Evolutionary conservation across 1,140 invertebrate genomes (phyloP).

Genomic region (Zaprionus gabonicus): DNA sequence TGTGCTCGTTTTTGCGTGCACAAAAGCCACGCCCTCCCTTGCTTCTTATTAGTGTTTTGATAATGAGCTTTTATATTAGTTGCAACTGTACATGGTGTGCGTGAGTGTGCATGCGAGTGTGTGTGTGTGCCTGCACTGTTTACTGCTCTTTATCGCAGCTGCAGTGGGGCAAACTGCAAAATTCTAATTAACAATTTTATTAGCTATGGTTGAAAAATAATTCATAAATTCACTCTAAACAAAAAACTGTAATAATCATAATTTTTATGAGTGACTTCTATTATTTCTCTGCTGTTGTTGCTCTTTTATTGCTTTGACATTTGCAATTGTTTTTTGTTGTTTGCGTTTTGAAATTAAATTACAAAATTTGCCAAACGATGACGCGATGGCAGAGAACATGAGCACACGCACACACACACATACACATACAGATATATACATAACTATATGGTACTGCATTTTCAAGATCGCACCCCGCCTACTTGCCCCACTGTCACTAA

Average conservation of each 20-base stretch:
- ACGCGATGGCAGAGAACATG: neutral
- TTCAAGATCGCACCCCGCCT: slow-evolving; percentile 43
- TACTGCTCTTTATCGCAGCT: slow-evolving; percentile 55
- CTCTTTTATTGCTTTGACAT: slow-evolving; percentile 47
- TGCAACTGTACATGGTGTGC: neutral
- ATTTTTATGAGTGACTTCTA: slow-evolving; percentile 65
- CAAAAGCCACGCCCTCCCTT: slow-evolving; percentile 41
- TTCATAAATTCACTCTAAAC: slow-evolving; percentile 80
- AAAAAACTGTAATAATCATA: slow-evolving; percentile 74
- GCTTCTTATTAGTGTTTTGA: slow-evolving; percentile 51
- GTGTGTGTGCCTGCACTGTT: slow-evolving; percentile 23
- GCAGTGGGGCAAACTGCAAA: slow-evolving; percentile 62
- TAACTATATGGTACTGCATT: too few species aligned
- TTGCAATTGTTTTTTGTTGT: slow-evolving; percentile 29
- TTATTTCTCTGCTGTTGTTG: slow-evolving; percentile 50
- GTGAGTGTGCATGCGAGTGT: slow-evolving; percentile 2
- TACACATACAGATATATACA: neutral
- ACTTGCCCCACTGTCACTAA: slow-evolving; percentile 29
- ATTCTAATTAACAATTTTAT: slow-evolving; percentile 82
- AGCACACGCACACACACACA: neutral
- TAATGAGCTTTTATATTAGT: slow-evolving; percentile 47
- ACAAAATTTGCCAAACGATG: slow-evolving; percentile 36
- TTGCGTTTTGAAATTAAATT: slow-evolving; percentile 59
- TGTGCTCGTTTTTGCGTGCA: slow-evolving; percentile 28
- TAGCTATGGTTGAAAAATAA: slow-evolving; percentile 81